Evolutionary conservation across 2,888 invertebrate species (phyloP).

Genomic region (Xestobium rufovillosum): DNA sequence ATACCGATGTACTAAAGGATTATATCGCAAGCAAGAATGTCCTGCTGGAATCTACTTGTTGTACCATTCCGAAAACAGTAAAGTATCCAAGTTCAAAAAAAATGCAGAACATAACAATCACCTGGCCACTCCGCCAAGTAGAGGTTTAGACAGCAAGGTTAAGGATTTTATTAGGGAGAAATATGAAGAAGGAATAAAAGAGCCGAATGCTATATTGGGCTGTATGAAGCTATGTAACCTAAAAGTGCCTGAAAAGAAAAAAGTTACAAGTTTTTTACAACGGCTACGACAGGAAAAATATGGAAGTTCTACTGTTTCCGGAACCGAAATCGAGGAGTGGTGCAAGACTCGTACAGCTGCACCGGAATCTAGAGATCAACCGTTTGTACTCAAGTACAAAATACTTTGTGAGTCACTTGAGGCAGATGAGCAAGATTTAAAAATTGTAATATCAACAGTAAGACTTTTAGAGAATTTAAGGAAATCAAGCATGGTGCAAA

Average conservation of each 20-base stretch:
- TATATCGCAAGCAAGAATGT: neutral
- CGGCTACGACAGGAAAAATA: neutral
- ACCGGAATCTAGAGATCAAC: neutral
- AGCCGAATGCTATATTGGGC: slow-evolving; percentile 1
- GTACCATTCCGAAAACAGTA: neutral
- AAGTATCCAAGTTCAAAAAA: too few species aligned
- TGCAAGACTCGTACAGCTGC: neutral
- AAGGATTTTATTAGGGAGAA: neutral
- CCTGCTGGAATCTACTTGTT: slow-evolving; percentile 1
- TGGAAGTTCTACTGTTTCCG: slow-evolving; percentile 1
- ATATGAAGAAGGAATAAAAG: neutral
- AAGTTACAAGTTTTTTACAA: slow-evolving; percentile 2
- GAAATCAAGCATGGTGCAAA: neutral
- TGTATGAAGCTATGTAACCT: neutral
- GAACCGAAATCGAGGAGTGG: slow-evolving; percentile 2
- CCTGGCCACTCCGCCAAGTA: too few species aligned
- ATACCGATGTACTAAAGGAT: neutral
- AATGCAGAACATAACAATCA: too few species aligned
- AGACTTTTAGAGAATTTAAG: neutral
- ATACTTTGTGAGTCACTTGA: neutral
- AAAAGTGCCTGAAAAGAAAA: neutral
- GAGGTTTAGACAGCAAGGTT: neutral
- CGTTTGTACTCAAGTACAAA: neutral
- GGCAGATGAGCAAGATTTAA: slow-evolving; percentile 1
- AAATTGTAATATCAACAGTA: too few species aligned